These are phyloP conservation scores for Caenorhabditis sp. DNA, from an alignment of 2,888 invertebrate genomes.

Conservation along the genomic window DNA sequence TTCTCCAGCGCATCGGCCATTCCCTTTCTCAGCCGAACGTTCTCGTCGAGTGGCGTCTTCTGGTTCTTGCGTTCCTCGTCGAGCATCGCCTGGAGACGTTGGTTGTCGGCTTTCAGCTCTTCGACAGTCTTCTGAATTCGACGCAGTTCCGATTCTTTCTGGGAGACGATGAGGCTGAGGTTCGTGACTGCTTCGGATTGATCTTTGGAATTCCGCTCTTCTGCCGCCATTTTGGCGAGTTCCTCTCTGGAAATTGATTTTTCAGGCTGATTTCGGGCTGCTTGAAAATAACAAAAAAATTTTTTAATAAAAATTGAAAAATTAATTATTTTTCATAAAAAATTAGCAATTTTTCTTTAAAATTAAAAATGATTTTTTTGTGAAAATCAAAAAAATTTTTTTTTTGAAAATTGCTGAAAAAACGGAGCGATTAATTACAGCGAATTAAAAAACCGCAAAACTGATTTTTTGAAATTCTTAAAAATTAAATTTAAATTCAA, in stretches of 20 bases:
- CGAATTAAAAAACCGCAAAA: too few relatives aligned
- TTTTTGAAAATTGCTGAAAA: too few relatives aligned
- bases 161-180: conserved; percentile 25
- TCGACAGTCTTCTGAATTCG: conserved; percentile 39
- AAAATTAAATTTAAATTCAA: too few relatives aligned
- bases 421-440: too few relatives aligned
- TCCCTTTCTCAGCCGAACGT: conserved; percentile 61
- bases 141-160: conserved; percentile 42
- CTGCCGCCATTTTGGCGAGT: conserved; percentile 1
- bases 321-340: neutral
- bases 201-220: conserved; percentile 17
- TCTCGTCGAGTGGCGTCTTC: conserved; percentile 54
- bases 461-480: too few relatives aligned
- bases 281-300: too few relatives aligned
- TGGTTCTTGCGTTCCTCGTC: conserved; percentile 27
- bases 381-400: too few relatives aligned
- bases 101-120: conserved; percentile 60
- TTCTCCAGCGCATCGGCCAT: conserved; percentile 69
- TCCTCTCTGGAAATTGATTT: neutral
- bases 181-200: conserved; percentile 11
- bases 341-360: too few relatives aligned
- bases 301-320: too few relatives aligned
- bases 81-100: conserved; percentile 53
- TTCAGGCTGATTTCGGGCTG: too few relatives aligned
- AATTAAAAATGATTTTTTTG: too few relatives aligned